Conservation (phyloP, 2,113 vertebrate species). For the Eublepharis macularius region DNA sequence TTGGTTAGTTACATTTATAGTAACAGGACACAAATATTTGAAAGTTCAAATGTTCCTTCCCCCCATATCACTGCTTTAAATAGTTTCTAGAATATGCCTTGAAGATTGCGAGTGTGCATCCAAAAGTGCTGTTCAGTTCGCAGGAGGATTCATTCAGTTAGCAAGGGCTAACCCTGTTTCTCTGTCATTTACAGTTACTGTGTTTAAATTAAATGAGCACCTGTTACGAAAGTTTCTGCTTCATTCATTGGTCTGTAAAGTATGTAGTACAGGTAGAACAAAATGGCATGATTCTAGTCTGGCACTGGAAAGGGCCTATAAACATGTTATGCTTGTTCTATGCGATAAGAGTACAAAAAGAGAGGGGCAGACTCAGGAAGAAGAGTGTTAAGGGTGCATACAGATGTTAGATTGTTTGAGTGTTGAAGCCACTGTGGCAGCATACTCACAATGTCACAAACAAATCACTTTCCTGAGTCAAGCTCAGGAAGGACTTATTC, state of each 20-base stretch:
- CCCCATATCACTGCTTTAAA: not conserved
- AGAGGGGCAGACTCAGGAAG: not conserved
- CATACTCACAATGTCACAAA: not conserved
- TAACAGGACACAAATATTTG: constrained; percentile 2
- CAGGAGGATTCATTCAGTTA: too few relatives aligned
- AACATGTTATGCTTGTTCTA: not conserved
- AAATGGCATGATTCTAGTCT: not conserved
- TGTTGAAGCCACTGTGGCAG: not conserved
- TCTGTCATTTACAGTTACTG: not conserved
- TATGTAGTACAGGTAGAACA: not conserved
- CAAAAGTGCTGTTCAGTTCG: too few relatives aligned
- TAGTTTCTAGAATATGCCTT: not conserved
- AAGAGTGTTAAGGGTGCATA: not conserved
- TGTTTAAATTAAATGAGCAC: not conserved
- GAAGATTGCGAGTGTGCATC: too few relatives aligned
- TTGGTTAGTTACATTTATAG: constrained; percentile 62
- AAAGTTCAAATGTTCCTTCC: not conserved
- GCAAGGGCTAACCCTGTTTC: too few relatives aligned
- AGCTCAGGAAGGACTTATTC: not conserved
- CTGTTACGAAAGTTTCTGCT: not conserved
- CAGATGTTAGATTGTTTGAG: not conserved
- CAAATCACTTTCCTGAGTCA: not conserved
- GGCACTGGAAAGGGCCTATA: not conserved
- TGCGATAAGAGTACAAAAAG: too few relatives aligned
- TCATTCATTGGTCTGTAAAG: not conserved